Evolutionary conservation across 2,797 vertebrate genomes (phyloP).

Genomic region (Fistularia tabacaria): DNA sequence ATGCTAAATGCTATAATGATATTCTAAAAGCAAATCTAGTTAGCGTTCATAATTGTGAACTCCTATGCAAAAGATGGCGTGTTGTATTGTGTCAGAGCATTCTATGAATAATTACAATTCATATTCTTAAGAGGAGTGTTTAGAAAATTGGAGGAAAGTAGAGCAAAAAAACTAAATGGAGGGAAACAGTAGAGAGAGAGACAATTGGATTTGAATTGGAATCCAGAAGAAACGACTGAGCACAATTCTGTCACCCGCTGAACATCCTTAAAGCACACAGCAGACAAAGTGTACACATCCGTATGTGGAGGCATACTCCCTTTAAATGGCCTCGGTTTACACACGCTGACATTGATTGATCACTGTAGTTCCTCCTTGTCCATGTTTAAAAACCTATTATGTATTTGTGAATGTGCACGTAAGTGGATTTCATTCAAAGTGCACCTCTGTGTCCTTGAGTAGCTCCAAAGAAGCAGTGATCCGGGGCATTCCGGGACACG

Average conservation of each 20-base stretch:
- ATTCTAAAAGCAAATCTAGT: no score
- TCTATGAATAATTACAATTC: no score
- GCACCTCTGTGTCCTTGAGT: constrained; percentile 24
- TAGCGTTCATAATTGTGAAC: no score
- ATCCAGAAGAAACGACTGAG: no score
- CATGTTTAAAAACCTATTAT: constrained; percentile 11
- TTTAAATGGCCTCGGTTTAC: constrained; percentile 4
- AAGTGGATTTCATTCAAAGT: constrained; percentile 15
- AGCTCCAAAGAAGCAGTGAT: constrained; percentile 35
- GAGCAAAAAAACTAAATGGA: no score
- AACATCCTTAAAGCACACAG: constrained; percentile 10
- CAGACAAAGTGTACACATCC: constrained; percentile 1
- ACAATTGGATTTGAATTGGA: no score
- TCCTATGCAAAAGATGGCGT: no score
- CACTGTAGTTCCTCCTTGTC: constrained; percentile 24
- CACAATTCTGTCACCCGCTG: neutral
- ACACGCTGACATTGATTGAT: constrained; percentile 42
- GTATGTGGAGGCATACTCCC: neutral
- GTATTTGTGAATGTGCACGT: constrained; percentile 1
- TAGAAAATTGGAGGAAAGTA: no score
- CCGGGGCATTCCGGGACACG: constrained; percentile 40
- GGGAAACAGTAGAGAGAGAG: no score
- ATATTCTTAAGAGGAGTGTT: no score
- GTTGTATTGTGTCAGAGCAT: no score
- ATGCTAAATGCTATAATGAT: no score